phyloP scores from a whole-genome alignment of 2,113 vertebrate genomes.

The human region GRCh38 chr7:107855001-107855500 shows the following conservation, averaged over 20 bases:
- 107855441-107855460: background rate
- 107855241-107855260: background rate
- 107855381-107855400: background rate
- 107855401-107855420: background rate
- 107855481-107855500: background rate
- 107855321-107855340: background rate
- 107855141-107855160: background rate
- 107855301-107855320: background rate
- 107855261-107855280: background rate
- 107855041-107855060: background rate
- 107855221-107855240: background rate
- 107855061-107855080: background rate
- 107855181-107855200: background rate
- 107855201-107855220: background rate
- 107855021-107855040: background rate
- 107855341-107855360: background rate
- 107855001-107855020: background rate
- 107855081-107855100: fast-evolving
- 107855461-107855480: background rate
- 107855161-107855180: background rate
- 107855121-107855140: background rate
- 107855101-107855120: background rate
- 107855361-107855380: background rate
- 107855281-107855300: background rate
- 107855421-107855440: background rate